These are phyloP conservation scores for Indicator indicator DNA, from an alignment of 2,113 vertebrate genomes.

Conservation along the genomic window DNA sequence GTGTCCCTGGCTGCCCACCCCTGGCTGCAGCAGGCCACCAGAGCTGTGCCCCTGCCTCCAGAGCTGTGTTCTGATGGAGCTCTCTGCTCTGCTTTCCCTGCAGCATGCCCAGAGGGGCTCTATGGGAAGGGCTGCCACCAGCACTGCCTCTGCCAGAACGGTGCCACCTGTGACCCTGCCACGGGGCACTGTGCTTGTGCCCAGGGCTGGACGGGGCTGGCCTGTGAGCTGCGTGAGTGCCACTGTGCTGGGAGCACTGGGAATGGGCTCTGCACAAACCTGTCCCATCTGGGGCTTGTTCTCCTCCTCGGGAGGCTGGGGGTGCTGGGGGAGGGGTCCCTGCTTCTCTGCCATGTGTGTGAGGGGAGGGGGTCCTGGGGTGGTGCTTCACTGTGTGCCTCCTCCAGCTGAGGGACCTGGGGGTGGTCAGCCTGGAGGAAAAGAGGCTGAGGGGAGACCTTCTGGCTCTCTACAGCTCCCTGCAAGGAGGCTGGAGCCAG, in stretches of 20 bases:
- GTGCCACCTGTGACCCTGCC: constrained; percentile 81
- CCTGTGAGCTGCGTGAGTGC: constrained; percentile 88
- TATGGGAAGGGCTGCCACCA: constrained; percentile 82
- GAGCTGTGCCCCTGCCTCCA: fast-evolving
- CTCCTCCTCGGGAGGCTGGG: neutral
- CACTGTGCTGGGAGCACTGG: fast-evolving
- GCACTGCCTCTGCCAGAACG: constrained; percentile 87
- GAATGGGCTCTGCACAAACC: fast-evolving
- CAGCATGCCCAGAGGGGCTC: constrained; percentile 84
- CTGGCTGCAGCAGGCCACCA: fast-evolving
- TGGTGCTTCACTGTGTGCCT: neutral
- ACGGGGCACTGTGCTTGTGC: constrained; percentile 82
- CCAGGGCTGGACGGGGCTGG: constrained; percentile 84
- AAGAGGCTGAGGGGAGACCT: neutral
- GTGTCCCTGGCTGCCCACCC: fast-evolving
- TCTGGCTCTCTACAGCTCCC: neutral
- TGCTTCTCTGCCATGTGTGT: neutral
- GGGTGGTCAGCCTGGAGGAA: neutral
- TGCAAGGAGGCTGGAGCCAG: neutral
- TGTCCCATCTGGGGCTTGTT: fast-evolving
- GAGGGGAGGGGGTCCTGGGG: fast-evolving
- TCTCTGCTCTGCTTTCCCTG: neutral
- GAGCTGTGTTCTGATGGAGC: neutral
- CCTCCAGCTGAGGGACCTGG: neutral
- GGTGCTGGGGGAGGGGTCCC: neutral